Evolutionary conservation across 2,888 invertebrate genomes (phyloP).

Genomic region (Lucinisca nassula): DNA sequence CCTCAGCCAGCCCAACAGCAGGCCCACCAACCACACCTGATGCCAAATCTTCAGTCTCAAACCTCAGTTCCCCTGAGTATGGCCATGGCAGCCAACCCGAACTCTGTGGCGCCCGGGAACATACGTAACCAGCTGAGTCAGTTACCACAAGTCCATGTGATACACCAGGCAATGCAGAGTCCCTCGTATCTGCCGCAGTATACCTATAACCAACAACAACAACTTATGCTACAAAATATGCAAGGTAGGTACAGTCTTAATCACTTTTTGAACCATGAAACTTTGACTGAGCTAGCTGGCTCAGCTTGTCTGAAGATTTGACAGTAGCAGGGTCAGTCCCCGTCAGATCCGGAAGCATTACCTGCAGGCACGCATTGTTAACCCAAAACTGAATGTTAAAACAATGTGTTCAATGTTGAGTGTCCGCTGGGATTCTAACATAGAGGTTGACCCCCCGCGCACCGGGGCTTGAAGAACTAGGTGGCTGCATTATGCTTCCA

Average conservation of each 20-base stretch:
- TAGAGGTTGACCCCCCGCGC: too few relatives aligned
- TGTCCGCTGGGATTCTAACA: too few relatives aligned
- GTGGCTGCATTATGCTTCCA: too few relatives aligned
- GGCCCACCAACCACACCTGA: conserved; percentile 63
- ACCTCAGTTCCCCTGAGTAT: conserved; percentile 73
- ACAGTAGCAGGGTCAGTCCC: too few relatives aligned
- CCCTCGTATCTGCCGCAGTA: conserved; percentile 82
- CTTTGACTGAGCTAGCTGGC: too few relatives aligned
- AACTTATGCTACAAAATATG: conserved; percentile 83
- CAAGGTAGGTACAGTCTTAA: conserved; percentile 82
- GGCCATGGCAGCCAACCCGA: conserved; percentile 74
- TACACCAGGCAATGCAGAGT: conserved; percentile 81
- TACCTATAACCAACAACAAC: conserved; percentile 79
- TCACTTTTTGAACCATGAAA: too few relatives aligned
- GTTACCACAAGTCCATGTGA: conserved; percentile 83
- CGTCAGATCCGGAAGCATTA: too few relatives aligned
- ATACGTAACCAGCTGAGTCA: conserved; percentile 70
- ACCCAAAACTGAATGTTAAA: too few relatives aligned
- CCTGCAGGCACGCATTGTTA: too few relatives aligned
- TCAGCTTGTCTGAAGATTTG: too few relatives aligned
- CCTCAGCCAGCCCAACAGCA: conserved; percentile 18
- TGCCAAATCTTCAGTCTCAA: conserved; percentile 63
- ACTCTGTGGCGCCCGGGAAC: conserved; percentile 54
- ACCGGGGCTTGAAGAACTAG: too few relatives aligned
- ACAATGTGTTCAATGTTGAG: too few relatives aligned